Conservation (phyloP, 2,113 vertebrate genomes). For the Nettapus auritus region DNA sequence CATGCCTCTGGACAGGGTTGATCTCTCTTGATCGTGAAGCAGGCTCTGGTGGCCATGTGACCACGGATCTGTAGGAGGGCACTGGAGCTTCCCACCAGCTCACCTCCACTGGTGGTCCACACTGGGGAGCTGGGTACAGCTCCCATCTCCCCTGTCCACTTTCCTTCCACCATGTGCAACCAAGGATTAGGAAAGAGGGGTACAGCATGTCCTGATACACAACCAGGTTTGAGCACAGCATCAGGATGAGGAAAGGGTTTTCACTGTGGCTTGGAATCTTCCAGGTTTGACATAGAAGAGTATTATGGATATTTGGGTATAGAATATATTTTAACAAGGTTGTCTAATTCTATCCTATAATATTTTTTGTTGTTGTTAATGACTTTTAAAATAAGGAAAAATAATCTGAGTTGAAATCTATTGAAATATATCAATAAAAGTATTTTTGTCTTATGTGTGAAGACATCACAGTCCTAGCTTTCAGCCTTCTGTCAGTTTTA, state of each 20-base stretch:
- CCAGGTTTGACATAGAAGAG: not conserved
- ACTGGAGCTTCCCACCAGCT: not conserved
- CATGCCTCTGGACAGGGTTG: not conserved
- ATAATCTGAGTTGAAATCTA: not conserved
- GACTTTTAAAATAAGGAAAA: slow-evolving; percentile 8
- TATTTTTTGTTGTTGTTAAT: not conserved
- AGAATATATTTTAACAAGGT: not conserved
- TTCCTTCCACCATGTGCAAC: not conserved
- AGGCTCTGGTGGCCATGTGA: not conserved
- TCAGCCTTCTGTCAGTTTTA: not conserved
- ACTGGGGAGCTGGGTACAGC: not conserved
- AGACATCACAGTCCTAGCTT: not conserved
- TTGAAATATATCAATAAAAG: slow-evolving; percentile 51
- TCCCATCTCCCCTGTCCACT: accelerated
- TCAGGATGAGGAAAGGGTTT: not conserved
- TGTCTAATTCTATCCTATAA: not conserved
- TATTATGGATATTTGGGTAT: not conserved
- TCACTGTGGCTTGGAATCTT: not conserved
- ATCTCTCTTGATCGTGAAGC: not conserved
- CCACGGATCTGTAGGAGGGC: not conserved
- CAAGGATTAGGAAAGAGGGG: not conserved
- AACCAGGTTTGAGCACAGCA: accelerated
- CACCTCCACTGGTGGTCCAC: not conserved
- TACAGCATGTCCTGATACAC: not conserved
- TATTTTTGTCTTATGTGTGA: slow-evolving; percentile 32